Base-by-base conservation (phyloP, 2,113 vertebrate genomes). In the Monopterus albus region DNA sequence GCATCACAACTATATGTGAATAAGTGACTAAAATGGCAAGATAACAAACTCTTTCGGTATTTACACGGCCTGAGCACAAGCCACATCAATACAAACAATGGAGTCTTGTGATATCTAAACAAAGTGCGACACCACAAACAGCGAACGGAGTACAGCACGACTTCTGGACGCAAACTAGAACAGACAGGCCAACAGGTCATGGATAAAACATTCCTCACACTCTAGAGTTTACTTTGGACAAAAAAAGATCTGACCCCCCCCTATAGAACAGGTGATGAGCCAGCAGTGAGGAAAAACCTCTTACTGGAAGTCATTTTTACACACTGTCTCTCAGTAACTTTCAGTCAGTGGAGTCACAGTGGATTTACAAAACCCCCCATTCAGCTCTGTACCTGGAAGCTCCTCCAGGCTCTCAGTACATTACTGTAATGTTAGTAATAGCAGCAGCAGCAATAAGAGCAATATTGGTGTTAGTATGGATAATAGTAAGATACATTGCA, bases 301-400 rank as follows among this genome's bases (percentile, higher is more conserved):
- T 69, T 59, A 75, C 79, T 83, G 78, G 75, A 78, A 81, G 82
- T 82, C 66, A 25, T 78, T 83, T 67, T 66, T 78, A 59, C 65
- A 71, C 67, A 31, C 42, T n/a, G 42, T 67, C 42, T 67, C 36
- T 7, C 75, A 55, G 45, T 45, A 82, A 84, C 71, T 70, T 75
- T 61, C 70, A 81, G 77, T 55, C 61, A 68, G 56, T 49, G 56
- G 29, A 76, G 69, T 53, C 65, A 40, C 58, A 61, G 49, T 36
- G 58, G 73, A 80, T n/a, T n/a, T n/a, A n/a, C n/a, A n/a, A 71
- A 83, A 63, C 69, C 72, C 51, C 61, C 39, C n/a, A n/a, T n/a
- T n/a, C n/a, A 62, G 71, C 45, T 65, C 21, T 10, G 15, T n/a
- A 75, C 38, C 67, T 66, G 68, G 18, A 62, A 38, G 52, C 20